Conservation (phyloP, 2,888 invertebrate species). For the Drosophila helvetica region DNA sequence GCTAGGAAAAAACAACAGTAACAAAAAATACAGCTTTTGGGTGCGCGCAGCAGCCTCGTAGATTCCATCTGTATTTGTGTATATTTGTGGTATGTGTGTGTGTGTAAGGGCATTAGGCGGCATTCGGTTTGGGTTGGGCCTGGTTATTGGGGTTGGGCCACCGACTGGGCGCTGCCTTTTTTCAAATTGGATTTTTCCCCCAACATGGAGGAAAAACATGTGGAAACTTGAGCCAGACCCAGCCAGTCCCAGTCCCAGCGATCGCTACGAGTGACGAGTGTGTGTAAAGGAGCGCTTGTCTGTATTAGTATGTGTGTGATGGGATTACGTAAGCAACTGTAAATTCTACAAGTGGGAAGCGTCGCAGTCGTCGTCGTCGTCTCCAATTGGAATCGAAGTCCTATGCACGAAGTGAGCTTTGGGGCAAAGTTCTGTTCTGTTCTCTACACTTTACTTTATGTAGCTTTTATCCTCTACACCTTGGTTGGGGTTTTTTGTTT, state of each 20-base stretch:
- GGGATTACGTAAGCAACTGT: slow-evolving; percentile 75
- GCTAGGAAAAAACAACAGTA: slow-evolving; percentile 61
- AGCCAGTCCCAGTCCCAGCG: background rate
- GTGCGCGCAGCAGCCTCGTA: slow-evolving; percentile 58
- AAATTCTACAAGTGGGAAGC: slow-evolving; percentile 67
- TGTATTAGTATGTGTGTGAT: slow-evolving; percentile 45
- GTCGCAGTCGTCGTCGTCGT: slow-evolving; percentile 39
- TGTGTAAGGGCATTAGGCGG: slow-evolving; percentile 73
- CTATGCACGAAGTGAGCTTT: slow-evolving; percentile 50
- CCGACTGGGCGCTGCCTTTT: slow-evolving; percentile 31
- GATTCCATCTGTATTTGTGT: slow-evolving; percentile 21
- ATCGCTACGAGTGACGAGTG: background rate
- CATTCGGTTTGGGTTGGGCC: slow-evolving; percentile 66
- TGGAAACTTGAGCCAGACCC: slow-evolving; percentile 70
- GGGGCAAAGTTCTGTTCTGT: slow-evolving; percentile 29
- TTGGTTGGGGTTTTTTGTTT: slow-evolving; percentile 29
- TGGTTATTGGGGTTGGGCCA: slow-evolving; percentile 49
- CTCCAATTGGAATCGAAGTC: slow-evolving; percentile 56
- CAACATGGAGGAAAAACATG: slow-evolving; percentile 69
- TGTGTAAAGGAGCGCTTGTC: slow-evolving; percentile 61
- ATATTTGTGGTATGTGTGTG: slow-evolving; percentile 38
- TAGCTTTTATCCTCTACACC: slow-evolving; percentile 63
- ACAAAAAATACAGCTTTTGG: slow-evolving; percentile 51
- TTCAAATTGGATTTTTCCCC: slow-evolving; percentile 62
- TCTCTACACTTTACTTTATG: slow-evolving; percentile 3